These are phyloP conservation scores for Cataglyphis hispanica DNA, from an alignment of 1,140 invertebrate genomes.

Conservation along the genomic window DNA sequence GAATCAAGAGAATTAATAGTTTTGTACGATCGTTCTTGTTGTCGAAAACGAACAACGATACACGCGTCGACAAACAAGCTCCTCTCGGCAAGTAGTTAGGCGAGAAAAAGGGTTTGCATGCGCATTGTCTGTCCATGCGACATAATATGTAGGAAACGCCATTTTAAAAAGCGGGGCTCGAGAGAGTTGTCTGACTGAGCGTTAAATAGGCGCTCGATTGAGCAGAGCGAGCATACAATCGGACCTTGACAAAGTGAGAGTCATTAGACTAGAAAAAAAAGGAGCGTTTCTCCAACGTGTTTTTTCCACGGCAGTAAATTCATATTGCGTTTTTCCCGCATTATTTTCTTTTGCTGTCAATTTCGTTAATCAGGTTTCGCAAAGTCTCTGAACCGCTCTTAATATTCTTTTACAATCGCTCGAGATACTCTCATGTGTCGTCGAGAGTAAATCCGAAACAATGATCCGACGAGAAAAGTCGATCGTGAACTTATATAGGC, in stretches of 20 bases:
- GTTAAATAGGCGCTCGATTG: constrained; percentile 64
- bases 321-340: constrained; percentile 13
- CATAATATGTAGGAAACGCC: constrained; percentile 35
- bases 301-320: constrained; percentile 46
- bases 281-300: constrained; percentile 22
- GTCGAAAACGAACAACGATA: neutral
- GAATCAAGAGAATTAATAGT: constrained; percentile 21
- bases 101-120: constrained; percentile 15
- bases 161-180: constrained; percentile 33
- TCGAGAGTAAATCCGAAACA: constrained; percentile 28
- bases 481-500: neutral
- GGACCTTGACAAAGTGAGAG: constrained; percentile 53
- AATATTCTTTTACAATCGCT: neutral
- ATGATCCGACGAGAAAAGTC: neutral
- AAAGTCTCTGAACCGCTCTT: neutral
- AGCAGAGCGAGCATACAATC: constrained; percentile 44
- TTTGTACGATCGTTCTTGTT: neutral
- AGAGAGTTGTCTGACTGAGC: constrained; percentile 62
- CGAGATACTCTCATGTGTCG: neutral
- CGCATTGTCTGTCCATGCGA: constrained; percentile 7
- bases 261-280: constrained; percentile 35
- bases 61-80: neutral
- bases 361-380: constrained; percentile 23
- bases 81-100: neutral
- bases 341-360: neutral